These are phyloP conservation scores for Adelges cooleyi DNA, from an alignment of 1,140 invertebrate species.

Conservation along the genomic window DNA sequence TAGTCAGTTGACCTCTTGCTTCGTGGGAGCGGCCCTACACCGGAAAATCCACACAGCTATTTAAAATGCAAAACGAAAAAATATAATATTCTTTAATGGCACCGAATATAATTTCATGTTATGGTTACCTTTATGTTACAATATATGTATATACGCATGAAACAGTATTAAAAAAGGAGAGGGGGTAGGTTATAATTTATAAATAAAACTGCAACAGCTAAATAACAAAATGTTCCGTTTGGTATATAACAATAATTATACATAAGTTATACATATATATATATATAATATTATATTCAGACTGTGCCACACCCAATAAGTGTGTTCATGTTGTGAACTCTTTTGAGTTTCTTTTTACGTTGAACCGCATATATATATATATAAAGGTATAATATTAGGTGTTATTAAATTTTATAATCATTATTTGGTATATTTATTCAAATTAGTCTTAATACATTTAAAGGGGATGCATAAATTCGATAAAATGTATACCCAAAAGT, in stretches of 20 bases:
- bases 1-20: conserved; percentile 12
- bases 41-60: conserved; percentile 13
- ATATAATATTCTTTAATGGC: conserved; percentile 17
- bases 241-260: conserved; percentile 13
- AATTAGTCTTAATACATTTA: too few relatives aligned
- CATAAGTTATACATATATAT: background rate
- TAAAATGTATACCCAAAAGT: too few relatives aligned
- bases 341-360: conserved; percentile 13
- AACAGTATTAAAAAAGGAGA: background rate
- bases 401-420: too few relatives aligned
- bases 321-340: conserved; percentile 6
- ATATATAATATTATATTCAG: conserved; percentile 12
- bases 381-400: too few relatives aligned
- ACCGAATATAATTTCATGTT: conserved; percentile 10
- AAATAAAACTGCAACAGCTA: background rate
- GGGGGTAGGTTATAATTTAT: background rate
- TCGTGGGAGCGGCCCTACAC: background rate
- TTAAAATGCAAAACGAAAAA: conserved; percentile 16
- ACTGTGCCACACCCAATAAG: conserved; percentile 23
- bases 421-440: too few relatives aligned
- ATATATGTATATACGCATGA: conserved; percentile 1
- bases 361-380: too few relatives aligned
- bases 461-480: too few relatives aligned
- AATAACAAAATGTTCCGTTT: conserved; percentile 20
- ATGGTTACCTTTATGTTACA: background rate